Percentiles rank a stretch among this genome's conserved stretches.
phyloP scores from a whole-genome alignment of 2,888 invertebrate species.

The Rhopalosiphum nymphaeae region DNA sequence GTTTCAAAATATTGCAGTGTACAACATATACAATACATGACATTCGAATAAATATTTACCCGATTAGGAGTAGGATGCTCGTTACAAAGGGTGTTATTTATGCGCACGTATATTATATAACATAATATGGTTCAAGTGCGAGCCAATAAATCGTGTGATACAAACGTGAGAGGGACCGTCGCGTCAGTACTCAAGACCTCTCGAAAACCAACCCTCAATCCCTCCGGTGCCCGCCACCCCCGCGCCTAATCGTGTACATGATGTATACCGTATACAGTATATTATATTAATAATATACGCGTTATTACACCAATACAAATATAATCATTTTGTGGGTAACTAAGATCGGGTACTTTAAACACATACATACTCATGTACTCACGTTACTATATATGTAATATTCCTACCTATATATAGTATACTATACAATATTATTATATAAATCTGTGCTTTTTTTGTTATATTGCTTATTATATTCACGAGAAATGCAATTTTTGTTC shows the following conservation, averaged over 20 bases:
- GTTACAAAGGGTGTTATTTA: conserved; percentile 38
- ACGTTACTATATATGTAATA: background rate
- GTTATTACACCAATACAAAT: background rate
- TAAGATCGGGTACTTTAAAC: background rate
- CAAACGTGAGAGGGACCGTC: background rate
- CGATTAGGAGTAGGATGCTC: background rate
- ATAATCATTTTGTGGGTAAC: background rate
- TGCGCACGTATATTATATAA: background rate
- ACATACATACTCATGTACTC: background rate
- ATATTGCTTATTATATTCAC: background rate
- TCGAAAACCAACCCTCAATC: conserved; percentile 4
- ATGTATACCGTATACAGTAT: background rate
- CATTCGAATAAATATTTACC: conserved; percentile 36
- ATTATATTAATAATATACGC: background rate
- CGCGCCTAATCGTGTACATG: background rate
- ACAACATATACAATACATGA: background rate
- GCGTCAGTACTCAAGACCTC: conserved; percentile 34
- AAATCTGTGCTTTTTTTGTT: background rate
- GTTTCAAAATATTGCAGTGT: background rate
- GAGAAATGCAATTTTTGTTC: background rate
- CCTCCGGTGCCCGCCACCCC: background rate
- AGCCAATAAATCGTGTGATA: conserved; percentile 36
- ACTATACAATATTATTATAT: background rate
- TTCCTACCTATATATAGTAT: background rate
- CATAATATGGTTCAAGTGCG: conserved; percentile 10